Base-by-base conservation (phyloP, 2,888 invertebrate genomes). In the Polyploca ridens region DNA sequence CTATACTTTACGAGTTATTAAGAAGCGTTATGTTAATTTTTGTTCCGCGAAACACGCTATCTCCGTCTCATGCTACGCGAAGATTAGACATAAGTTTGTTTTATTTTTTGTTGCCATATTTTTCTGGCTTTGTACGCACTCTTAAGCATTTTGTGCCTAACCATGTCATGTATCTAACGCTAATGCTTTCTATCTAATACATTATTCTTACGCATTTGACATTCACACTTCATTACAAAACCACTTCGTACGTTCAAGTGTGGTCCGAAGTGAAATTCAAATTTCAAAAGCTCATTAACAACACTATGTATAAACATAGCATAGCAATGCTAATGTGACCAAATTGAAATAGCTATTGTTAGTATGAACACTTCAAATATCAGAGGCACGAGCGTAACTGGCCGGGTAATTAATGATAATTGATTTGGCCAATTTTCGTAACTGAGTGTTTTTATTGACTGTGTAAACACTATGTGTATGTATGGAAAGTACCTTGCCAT, bases 281-380 rank as follows among this genome's bases (percentile, higher is more conserved):
- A 65, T 63, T 65, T 68, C 64, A 62, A 63, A 66, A 38, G 58
- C 66, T 70, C 62, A 72, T 74, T 72, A 74, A 62, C 68, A 68
- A 66, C 64, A 64, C 64, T 33, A 41, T 62, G 27, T 10, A 59
- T 72, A 79, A 81, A 82, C 77, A 79, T 78, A 58, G 64, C 79
- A 64, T 66, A 72, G 65, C 79, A 64, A 64, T 78, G 85, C 71
- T 90, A 90, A 90, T 83, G 73, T 74, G 73, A 76, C 82, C 69
- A 87, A 90, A 91, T 91, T 90, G 89, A 91, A 86, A 84, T 81
- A 82, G 85, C 85, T 79, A 87, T 81, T 77, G 83, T 73, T 79
- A 75, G 80, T 83, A 88, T 83, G 83, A 82, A 79, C 82, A 85
- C 73, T 76, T 76, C 82, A 86, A 86, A 86, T 75, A 84, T 35